Percentiles rank a stretch among this genome's conserved stretches.
Evolutionary conservation across 1,140 invertebrate genomes (phyloP).

Genomic region (Drosophila carrolli): DNA sequence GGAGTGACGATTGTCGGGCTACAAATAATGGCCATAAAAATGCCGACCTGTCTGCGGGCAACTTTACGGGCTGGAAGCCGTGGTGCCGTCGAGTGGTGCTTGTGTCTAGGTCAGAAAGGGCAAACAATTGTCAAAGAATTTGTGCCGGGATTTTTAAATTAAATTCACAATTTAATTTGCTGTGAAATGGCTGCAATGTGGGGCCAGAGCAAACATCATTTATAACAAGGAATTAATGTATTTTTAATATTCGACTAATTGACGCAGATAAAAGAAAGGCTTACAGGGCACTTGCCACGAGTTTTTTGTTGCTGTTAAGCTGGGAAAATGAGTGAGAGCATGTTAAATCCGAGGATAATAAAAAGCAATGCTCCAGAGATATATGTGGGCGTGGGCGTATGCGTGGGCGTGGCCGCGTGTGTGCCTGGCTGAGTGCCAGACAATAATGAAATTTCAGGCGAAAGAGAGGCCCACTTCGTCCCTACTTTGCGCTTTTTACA

Average conservation of each 20-base stretch:
- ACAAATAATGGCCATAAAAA: constrained; percentile 70
- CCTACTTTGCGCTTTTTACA: constrained; percentile 36
- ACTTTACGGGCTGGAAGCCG: neutral
- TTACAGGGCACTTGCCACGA: constrained; percentile 24
- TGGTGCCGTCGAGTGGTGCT: constrained; percentile 17
- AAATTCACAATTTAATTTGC: constrained; percentile 51
- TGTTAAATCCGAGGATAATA: constrained; percentile 68
- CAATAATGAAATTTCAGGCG: constrained; percentile 39
- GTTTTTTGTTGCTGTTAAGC: constrained; percentile 43
- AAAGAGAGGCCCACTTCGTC: neutral
- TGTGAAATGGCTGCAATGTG: constrained; percentile 31
- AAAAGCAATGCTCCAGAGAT: constrained; percentile 52
- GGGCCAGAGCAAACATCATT: constrained; percentile 44
- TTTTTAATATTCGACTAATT: constrained; percentile 82
- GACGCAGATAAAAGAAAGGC: constrained; percentile 64
- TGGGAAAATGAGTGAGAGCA: constrained; percentile 61
- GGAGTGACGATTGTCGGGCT: constrained; percentile 54
- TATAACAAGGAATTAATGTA: constrained; percentile 69
- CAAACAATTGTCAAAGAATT: constrained; percentile 29
- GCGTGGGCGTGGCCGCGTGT: neutral
- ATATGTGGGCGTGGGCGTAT: neutral
- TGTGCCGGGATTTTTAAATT: constrained; percentile 14
- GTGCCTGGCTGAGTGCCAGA: constrained; percentile 22
- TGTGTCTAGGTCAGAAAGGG: constrained; percentile 42
- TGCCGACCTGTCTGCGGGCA: constrained; percentile 23